A percentile compares a stretch with the other conserved stretches of the same genome.
These are phyloP conservation scores for Drosophila melanogaster DNA, from an alignment of 1,140 invertebrate species.

Conservation along the genomic window Release_6_plus_ISO1_MT NC_004354.4:11770001-11770500, in stretches of 20 bases:
- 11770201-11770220: slow-evolving; percentile 33
- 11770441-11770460: background rate
- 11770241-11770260: slow-evolving; percentile 10
- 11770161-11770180: slow-evolving; percentile 48
- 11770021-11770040: slow-evolving; percentile 82
- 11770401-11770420: background rate
- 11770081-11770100: slow-evolving; percentile 27
- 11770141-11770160: slow-evolving; percentile 55
- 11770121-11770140: slow-evolving; percentile 44
- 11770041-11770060: slow-evolving; percentile 69
- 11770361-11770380: background rate
- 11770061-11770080: slow-evolving; percentile 18
- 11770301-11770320: slow-evolving; percentile 59
- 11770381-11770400: background rate
- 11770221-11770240: background rate
- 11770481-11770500: slow-evolving; percentile 60
- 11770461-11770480: slow-evolving; percentile 54
- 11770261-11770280: slow-evolving; percentile 66
- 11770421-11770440: background rate
- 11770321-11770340: slow-evolving; percentile 65
- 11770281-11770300: slow-evolving; percentile 71
- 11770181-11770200: slow-evolving; percentile 37
- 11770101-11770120: slow-evolving; percentile 21
- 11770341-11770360: background rate
- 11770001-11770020: slow-evolving; percentile 77